These are phyloP conservation scores for Cataglyphis altisquamis DNA, from an alignment of 2,888 invertebrate species.

Conservation along the genomic window DNA sequence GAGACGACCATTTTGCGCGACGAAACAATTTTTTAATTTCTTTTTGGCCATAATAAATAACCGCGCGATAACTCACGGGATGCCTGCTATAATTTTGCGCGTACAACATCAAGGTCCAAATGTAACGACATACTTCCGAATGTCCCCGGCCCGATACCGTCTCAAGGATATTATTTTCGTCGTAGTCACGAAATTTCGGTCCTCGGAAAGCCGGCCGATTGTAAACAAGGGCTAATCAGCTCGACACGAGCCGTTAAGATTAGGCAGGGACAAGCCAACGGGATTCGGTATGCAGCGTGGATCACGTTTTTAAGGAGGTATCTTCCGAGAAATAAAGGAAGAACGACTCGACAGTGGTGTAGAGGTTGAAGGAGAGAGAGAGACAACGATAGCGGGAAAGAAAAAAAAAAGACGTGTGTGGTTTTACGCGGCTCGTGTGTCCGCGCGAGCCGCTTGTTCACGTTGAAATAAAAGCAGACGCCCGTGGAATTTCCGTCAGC, in stretches of 20 bases:
- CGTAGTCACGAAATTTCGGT: conserved; percentile 43
- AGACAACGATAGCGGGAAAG: conserved; percentile 10
- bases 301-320: conserved; percentile 68
- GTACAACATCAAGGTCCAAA: conserved; percentile 30
- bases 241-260: conserved; percentile 83
- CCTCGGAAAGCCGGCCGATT: conserved; percentile 69
- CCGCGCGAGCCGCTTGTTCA: conserved; percentile 34
- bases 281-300: conserved; percentile 71
- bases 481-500: conserved; percentile 59
- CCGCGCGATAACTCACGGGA: conserved; percentile 58
- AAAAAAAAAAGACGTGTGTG: conserved; percentile 37
- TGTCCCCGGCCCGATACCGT: conserved; percentile 29
- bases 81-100: conserved; percentile 41
- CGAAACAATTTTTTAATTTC: conserved; percentile 24
- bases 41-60: conserved; percentile 32
- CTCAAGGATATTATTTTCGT: conserved; percentile 36
- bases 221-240: conserved; percentile 83
- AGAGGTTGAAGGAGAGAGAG: conserved; percentile 18
- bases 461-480: conserved; percentile 53
- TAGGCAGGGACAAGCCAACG: conserved; percentile 71
- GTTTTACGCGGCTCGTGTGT: conserved; percentile 43
- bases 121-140: conserved; percentile 48
- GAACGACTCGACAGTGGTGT: conserved; percentile 8
- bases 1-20: neutral
- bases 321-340: conserved; percentile 69